Evolutionary conservation across 2,888 invertebrate species (phyloP), one percentile per base, ranked within the genome.

Genomic region (Leptinotarsa rubiginosa): DNA sequence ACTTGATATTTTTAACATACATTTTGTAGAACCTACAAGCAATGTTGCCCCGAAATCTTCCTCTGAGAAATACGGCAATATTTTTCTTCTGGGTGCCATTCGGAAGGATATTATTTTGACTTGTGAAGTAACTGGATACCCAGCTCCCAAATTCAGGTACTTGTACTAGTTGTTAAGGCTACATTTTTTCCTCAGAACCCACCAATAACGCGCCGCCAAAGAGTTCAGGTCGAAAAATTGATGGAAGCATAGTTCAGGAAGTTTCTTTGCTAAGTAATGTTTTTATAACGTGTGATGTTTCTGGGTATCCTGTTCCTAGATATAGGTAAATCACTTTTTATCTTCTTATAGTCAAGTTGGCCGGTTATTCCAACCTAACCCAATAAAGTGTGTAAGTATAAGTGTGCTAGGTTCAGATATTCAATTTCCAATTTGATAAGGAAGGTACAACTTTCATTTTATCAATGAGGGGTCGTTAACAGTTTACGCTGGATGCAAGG

Each of bases 41-140:
- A 91, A 92, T 87, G 90, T 92, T 81, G 90, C 91, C 78, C 92
- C 92, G 81, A 87, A 88, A 77, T 81, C 86, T 22, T 86, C 88
- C 47, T 88, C 88, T 56, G 87, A 87, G 81, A 88, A 87, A 82
- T 87, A 87, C 80, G 88, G 87, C 82, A 88, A 88, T 81, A 89
- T 91, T 84, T 87, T 91, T 82, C 75, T 75, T 12, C 68, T 67
- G 47, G 52, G 69, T 91, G 92, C 41, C 13, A 31, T 66, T 41
- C 64, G 20, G 31, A 65, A 72, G 64, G 86, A 88, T 31, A 87
- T 89, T 76, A 88, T 92, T 83, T 88, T 94, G 87, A 90, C 91
- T 82, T 94, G 93, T 87, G 92, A 92, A 86, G 91, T 92, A 79
- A 91, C 92, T 84, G 92, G 92, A 84, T 93, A 90, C 86, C 94